Conservation (phyloP, 2,797 vertebrate genomes). For the Phrynocephalus vlangalii region DNA sequence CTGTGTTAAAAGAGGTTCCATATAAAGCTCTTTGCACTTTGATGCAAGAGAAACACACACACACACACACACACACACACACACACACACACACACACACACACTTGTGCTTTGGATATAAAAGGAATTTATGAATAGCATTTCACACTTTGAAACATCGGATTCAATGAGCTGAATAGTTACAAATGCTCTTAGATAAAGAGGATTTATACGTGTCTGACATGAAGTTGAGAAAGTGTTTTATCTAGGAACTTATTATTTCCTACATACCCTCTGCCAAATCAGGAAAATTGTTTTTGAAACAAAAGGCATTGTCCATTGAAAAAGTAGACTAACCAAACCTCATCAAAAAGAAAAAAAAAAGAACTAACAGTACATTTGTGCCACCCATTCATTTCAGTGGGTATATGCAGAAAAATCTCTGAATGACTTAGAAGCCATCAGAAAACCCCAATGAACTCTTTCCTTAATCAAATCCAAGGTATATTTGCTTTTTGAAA, state of each 20-base stretch:
- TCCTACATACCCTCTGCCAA: conserved; percentile 48
- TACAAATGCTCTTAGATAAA: conserved; percentile 28
- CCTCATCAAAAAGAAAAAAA: background rate
- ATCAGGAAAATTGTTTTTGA: conserved; percentile 44
- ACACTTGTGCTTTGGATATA: conserved; percentile 14
- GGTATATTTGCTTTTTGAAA: background rate
- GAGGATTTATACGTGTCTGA: conserved; percentile 27
- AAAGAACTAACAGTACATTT: background rate
- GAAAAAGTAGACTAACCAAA: background rate
- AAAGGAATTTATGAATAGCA: conserved; percentile 47
- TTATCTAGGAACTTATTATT: conserved; percentile 38
- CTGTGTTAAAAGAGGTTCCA: conserved; percentile 38
- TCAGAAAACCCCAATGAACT: background rate
- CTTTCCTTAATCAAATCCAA: background rate
- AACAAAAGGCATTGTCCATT: conserved; percentile 33
- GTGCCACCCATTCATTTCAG: too few relatives aligned
- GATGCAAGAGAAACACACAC: conserved; percentile 14
- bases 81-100: too few relatives aligned
- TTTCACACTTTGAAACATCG: conserved; percentile 43
- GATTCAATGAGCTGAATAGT: conserved; percentile 29
- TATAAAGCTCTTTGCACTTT: conserved; percentile 37
- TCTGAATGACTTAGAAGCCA: conserved; percentile 3
- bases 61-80: too few relatives aligned
- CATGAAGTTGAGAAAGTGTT: background rate
- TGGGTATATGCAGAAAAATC: too few relatives aligned